Conservation (phyloP, 2,888 invertebrate species). For the Gandaritis pyraliata region DNA sequence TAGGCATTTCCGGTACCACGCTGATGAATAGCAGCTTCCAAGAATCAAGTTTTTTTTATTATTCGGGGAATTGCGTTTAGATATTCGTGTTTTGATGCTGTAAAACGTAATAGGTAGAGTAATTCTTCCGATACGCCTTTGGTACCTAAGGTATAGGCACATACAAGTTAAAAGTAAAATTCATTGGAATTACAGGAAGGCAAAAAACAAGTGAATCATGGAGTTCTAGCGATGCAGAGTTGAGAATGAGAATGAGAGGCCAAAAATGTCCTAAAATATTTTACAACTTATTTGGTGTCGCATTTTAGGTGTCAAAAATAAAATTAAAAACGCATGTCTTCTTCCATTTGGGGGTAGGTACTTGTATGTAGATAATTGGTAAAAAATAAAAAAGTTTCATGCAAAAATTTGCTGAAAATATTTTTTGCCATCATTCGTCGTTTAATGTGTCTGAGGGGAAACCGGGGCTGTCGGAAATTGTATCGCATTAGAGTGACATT, state of each 20-base stretch:
- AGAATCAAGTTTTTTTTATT: not conserved
- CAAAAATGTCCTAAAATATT: no score
- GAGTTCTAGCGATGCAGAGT: no score
- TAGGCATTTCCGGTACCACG: not conserved
- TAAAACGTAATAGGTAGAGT: not conserved
- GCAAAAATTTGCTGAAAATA: conserved; percentile 19
- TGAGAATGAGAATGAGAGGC: no score
- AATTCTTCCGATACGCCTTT: not conserved
- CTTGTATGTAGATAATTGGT: not conserved
- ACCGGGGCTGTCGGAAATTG: conserved; percentile 67
- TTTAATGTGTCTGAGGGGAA: conserved; percentile 58
- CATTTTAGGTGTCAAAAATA: no score
- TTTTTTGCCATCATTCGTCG: conserved; percentile 23
- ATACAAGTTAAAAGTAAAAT: no score
- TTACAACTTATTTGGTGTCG: no score
- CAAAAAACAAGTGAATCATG: no score
- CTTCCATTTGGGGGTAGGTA: no score
- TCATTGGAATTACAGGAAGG: no score
- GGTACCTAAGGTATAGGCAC: no score
- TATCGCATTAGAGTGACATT: conserved; percentile 71
- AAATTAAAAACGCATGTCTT: no score
- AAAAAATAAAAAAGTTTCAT: not conserved
- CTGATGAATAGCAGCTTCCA: not conserved
- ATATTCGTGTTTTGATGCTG: not conserved
- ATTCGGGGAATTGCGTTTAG: not conserved